Evolutionary conservation across 1,140 invertebrate genomes (phyloP), one percentile per base, ranked within the genome.

Genomic region (Galleria mellonella): DNA sequence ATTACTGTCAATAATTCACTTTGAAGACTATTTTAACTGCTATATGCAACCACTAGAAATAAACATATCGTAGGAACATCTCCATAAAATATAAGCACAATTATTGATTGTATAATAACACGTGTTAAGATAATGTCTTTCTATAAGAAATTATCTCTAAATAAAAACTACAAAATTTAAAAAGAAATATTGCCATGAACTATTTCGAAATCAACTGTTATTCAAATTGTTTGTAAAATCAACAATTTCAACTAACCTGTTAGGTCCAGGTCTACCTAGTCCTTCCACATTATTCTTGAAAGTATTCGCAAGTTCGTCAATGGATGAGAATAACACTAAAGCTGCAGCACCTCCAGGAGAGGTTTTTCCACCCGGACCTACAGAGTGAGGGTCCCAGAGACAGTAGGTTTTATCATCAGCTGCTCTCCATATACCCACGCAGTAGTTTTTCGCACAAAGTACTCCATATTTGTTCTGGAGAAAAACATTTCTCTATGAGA

Each of bases 351-450:
- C 87, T 2, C 69, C 77, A 1, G 74, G 65, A 0, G 75, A 77
- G 9, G 51, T 46, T 0, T 51, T 28, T 0, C 88, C 88, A 0
- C 55, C 43, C 3, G 87, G 87, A 0, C 87, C 87, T 8, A 77
- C 71, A 0, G 78, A 66, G 48, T 87, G 74, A 1, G 87, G 79
- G 49, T 89, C 87, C 68, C 86, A 88, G 64, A 89, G 63, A 15
- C 79, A 79, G 15, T 55, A 83, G 0, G 62, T 41, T n/a, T 71
- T 66, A 9, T 72, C 77, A 14, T 71, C 67, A 0, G 53, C 51
- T 0, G 52, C 69, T 17, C 61, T 63, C 85, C 86, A 89, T 0
- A 89, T 49, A 0, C 62, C 86, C 0, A 87, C 81, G 43, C 76
- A 78, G 42, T 83, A 78, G n/a, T 69, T 55, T 45, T 87, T 87